These are phyloP conservation scores for Caenorhabditis parvicauda DNA, from an alignment of 2,888 invertebrate genomes.

Conservation along the genomic window DNA sequence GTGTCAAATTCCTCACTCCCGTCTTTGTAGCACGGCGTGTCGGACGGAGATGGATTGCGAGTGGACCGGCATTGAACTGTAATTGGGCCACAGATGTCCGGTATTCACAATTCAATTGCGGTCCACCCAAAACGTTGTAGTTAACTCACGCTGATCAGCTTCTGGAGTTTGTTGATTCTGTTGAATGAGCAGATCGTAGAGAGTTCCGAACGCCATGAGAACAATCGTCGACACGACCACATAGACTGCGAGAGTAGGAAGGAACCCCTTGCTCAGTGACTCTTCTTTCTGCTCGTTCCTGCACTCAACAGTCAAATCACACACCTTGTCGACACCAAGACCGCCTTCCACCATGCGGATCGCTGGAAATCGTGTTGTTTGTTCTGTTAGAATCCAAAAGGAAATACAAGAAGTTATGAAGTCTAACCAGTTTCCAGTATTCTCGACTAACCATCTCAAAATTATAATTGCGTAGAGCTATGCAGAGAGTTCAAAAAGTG, in stretches of 20 bases:
- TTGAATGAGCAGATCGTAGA: slow-evolving; percentile 57
- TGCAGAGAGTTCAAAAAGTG: too few species aligned
- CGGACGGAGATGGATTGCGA: not conserved
- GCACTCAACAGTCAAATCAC: slow-evolving; percentile 57
- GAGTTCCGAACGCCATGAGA: slow-evolving; percentile 53
- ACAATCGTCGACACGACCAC: slow-evolving; percentile 48
- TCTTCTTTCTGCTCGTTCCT: slow-evolving; percentile 48
- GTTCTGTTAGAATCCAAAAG: not conserved
- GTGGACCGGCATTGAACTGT: not conserved
- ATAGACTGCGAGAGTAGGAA: slow-evolving; percentile 51
- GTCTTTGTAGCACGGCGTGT: too few species aligned
- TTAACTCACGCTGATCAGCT: slow-evolving; percentile 6
- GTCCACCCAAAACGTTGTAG: not conserved
- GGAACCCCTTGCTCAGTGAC: slow-evolving; percentile 41
- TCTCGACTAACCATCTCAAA: not conserved
- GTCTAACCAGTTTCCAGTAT: slow-evolving; percentile 1
- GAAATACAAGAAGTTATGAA: not conserved
- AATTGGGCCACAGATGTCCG: too few species aligned
- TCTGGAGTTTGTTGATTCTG: slow-evolving; percentile 17
- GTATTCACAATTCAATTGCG: too few species aligned
- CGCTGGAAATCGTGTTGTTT: slow-evolving; percentile 30
- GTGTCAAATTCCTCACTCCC: too few species aligned
- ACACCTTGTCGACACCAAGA: slow-evolving; percentile 48
- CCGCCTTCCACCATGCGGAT: slow-evolving; percentile 48
- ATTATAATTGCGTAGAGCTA: too few species aligned